Evolutionary conservation across 2,113 vertebrate species (phyloP).

Genomic region (Empidonax alnorum): DNA sequence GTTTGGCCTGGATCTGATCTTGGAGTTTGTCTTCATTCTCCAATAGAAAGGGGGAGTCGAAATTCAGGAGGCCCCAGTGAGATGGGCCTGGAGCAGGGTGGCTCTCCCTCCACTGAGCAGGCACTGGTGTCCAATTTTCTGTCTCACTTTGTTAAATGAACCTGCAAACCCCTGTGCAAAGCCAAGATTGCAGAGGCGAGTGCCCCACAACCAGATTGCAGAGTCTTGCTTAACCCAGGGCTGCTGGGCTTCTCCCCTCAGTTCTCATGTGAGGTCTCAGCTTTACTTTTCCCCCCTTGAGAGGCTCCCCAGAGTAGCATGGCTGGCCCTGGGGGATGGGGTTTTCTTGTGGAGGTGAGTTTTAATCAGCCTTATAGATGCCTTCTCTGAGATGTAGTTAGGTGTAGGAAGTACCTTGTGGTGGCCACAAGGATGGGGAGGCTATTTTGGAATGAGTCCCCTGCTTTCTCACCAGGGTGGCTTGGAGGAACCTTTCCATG

Average conservation of each 20-base stretch:
- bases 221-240: conserved; percentile 30
- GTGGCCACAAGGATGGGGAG: not conserved
- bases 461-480: not conserved
- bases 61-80: not conserved
- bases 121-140: not conserved
- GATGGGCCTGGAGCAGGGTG: not conserved
- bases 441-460: not conserved
- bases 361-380: not conserved
- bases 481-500: not conserved
- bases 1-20: not conserved
- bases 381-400: accelerated
- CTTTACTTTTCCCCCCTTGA: conserved; percentile 22
- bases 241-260: not conserved
- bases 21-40: not conserved
- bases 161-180: not conserved
- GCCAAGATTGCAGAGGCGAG: not conserved
- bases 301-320: accelerated
- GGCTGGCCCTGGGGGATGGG: accelerated
- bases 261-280: not conserved
- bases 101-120: not conserved
- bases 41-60: not conserved
- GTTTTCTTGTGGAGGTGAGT: not conserved
- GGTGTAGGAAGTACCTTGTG: not conserved
- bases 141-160: conserved; percentile 37
- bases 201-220: not conserved